These are phyloP conservation scores for Chamaea fasciata DNA, from an alignment of 2,113 vertebrate genomes.

Conservation along the genomic window DNA sequence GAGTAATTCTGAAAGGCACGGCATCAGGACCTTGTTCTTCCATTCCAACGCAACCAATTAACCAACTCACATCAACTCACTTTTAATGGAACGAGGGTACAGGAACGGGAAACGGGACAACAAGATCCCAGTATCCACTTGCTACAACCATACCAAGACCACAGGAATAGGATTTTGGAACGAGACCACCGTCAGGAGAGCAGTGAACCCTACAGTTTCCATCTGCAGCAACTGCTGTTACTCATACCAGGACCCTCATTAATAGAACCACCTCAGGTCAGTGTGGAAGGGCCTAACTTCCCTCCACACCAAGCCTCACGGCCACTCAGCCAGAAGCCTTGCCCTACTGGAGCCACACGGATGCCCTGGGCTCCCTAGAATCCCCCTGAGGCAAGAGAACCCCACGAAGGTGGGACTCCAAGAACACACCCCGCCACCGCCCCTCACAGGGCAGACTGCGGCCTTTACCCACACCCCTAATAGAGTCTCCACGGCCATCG, in stretches of 20 bases:
- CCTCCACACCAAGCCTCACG: not conserved
- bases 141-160: accelerated
- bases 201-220: not conserved
- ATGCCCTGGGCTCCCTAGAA: accelerated
- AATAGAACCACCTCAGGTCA: not conserved
- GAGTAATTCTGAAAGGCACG: not conserved
- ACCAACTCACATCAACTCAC: not conserved
- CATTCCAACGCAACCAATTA: not conserved
- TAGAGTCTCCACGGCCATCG: not conserved
- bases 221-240: too few relatives aligned
- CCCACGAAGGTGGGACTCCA: accelerated
- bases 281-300: accelerated
- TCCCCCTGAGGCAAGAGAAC: accelerated
- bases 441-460: accelerated
- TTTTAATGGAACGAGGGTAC: accelerated
- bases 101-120: accelerated
- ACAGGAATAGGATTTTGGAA: accelerated
- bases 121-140: accelerated
- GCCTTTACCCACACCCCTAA: accelerated
- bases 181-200: accelerated
- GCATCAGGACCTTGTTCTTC: not conserved
- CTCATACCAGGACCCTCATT: accelerated
- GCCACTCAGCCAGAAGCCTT: accelerated
- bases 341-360: not conserved
- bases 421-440: accelerated